Evolutionary conservation across 37 sponge, comb jelly and placozoan species (phyloP).

Genomic region (Chondrilla cf. caribensis): DNA sequence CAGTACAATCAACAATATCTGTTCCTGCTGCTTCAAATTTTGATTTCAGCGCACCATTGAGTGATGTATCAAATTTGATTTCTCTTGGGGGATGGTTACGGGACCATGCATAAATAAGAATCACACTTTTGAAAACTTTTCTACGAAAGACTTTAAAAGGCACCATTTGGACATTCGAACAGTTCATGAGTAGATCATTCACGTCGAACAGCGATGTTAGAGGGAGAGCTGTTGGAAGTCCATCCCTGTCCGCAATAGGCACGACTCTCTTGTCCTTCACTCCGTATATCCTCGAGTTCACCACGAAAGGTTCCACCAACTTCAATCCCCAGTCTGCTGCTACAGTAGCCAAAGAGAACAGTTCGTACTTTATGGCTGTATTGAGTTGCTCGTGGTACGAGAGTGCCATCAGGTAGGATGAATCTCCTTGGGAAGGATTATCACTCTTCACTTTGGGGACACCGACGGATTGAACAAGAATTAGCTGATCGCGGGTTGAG

Average conservation of each 20-base stretch:
- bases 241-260: neutral
- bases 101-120: neutral
- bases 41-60: neutral
- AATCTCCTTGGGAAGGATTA: too few relatives aligned
- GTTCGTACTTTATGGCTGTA: slow-evolving; percentile 24
- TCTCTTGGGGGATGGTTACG: neutral
- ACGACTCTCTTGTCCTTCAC: neutral
- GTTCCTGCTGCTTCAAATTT: neutral
- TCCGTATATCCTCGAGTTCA: slow-evolving; percentile 35
- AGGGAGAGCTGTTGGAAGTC: neutral
- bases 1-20: neutral
- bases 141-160: too few relatives aligned
- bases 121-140: neutral
- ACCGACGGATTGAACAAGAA: too few relatives aligned
- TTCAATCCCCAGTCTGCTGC: slow-evolving; percentile 40
- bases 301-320: slow-evolving; percentile 37
- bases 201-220: neutral
- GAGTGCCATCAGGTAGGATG: slow-evolving; percentile 37
- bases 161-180: neutral
- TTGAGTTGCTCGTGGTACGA: slow-evolving; percentile 46
- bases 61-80: neutral
- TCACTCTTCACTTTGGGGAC: too few relatives aligned
- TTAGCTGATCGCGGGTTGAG: too few relatives aligned
- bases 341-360: slow-evolving; percentile 28
- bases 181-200: neutral